Conservation (phyloP, 2,797 vertebrate genomes). For the Anguilla marmorata region DNA sequence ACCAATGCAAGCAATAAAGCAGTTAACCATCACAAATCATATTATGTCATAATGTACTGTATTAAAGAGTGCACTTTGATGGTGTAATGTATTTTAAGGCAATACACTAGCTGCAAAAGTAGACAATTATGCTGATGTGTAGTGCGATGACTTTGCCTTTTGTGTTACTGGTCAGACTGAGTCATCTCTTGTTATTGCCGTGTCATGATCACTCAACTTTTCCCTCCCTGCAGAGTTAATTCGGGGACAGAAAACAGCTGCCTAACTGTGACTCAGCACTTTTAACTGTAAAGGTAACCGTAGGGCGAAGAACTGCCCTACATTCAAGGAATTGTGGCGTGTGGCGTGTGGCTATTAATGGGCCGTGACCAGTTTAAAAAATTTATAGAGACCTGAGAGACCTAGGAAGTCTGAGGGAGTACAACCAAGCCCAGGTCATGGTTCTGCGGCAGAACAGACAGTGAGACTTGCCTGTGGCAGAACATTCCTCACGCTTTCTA, state of each 20-base stretch:
- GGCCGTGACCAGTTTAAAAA: slow-evolving; percentile 41
- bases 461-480: neutral
- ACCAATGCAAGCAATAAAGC: neutral
- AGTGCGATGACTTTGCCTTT: slow-evolving; percentile 11
- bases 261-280: slow-evolving; percentile 59
- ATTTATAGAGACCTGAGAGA: neutral
- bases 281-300: neutral
- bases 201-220: neutral
- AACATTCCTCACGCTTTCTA: slow-evolving; percentile 24
- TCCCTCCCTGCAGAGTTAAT: neutral
- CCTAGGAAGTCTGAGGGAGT: neutral
- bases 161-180: neutral
- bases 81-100: neutral
- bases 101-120: too few species aligned
- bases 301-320: neutral
- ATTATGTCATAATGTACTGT: neutral
- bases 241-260: slow-evolving; percentile 41
- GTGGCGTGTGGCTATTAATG: neutral
- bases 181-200: neutral
- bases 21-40: neutral
- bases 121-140: neutral
- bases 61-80: neutral
- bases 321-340: slow-evolving; percentile 9
- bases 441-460: neutral
- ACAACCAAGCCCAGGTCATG: neutral